Percentiles rank a stretch among this genome's conserved stretches.
phyloP scores from a whole-genome alignment of 1,140 invertebrate species.

The Uloborus diversus region DNA sequence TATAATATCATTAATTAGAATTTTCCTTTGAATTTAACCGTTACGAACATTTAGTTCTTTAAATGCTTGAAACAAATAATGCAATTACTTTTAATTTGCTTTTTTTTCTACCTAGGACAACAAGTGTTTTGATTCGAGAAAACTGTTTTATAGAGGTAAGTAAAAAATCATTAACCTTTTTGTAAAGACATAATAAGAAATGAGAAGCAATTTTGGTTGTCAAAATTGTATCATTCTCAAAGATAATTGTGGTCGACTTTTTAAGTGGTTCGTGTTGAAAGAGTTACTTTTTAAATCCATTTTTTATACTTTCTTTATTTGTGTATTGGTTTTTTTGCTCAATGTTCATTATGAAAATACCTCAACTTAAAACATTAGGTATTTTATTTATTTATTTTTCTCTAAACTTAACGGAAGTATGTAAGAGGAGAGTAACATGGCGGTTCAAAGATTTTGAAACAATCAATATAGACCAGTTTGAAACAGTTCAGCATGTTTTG shows the following conservation, averaged over 20 bases:
- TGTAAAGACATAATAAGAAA: neutral
- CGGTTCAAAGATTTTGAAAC: no score
- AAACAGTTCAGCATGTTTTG: no score
- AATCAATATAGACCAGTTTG: no score
- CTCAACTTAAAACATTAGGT: no score
- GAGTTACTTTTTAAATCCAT: neutral
- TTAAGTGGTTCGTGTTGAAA: neutral
- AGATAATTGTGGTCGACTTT: neutral
- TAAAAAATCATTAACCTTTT: neutral
- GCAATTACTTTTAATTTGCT: neutral
- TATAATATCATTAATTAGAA: slow-evolving; percentile 19
- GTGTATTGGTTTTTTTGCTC: no score
- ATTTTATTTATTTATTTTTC: no score
- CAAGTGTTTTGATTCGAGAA: slow-evolving; percentile 30
- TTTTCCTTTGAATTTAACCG: neutral
- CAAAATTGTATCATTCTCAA: neutral
- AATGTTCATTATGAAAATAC: no score
- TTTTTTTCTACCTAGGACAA: slow-evolving; percentile 7
- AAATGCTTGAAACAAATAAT: neutral
- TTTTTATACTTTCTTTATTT: no score
- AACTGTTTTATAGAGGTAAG: slow-evolving; percentile 42
- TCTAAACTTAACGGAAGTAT: no score
- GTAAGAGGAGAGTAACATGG: no score
- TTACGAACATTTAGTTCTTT: neutral
- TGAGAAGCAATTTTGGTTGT: neutral